Percentiles rank a stretch among this genome's conserved stretches.
Evolutionary conservation across 92 coral and sea anemone species (phyloP).

Genomic region (Zoanthus gigantus): DNA sequence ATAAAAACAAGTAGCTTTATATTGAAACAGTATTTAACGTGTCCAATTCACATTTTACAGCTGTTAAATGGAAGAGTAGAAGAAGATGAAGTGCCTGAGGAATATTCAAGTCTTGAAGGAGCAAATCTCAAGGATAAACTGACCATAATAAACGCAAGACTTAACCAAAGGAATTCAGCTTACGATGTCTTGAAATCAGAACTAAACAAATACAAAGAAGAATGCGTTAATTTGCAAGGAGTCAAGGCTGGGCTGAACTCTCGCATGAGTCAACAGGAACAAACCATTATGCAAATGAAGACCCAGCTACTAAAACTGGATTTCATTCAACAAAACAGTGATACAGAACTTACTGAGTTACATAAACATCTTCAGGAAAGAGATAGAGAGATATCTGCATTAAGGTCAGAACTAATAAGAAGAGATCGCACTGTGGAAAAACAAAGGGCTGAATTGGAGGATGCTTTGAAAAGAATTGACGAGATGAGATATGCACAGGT

Average conservation of each 20-base stretch:
- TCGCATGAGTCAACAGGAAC: constrained; percentile 91
- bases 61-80: constrained; percentile 82
- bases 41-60: constrained; percentile 37
- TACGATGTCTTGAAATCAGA: constrained; percentile 89
- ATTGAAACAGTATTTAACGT: not conserved
- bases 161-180: constrained; percentile 86
- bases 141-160: constrained; percentile 86
- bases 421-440: constrained; percentile 84
- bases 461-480: constrained; percentile 77
- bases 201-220: constrained; percentile 90
- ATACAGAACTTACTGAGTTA: constrained; percentile 80
- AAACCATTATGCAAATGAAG: constrained; percentile 90
- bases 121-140: constrained; percentile 81
- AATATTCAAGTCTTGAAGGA: constrained; percentile 85
- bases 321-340: constrained; percentile 80
- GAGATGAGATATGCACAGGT: constrained; percentile 90
- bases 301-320: constrained; percentile 86
- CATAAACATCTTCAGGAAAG: constrained; percentile 83
- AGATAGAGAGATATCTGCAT: constrained; percentile 82
- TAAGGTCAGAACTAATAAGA: constrained; percentile 82
- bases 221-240: constrained; percentile 88
- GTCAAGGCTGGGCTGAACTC: constrained; percentile 86
- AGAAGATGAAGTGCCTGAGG: constrained; percentile 85
- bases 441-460: constrained; percentile 86
- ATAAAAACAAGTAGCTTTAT: too few relatives aligned